These are phyloP conservation scores for Egretta garzetta DNA, from an alignment of 2,113 vertebrate species.

Conservation along the genomic window DNA sequence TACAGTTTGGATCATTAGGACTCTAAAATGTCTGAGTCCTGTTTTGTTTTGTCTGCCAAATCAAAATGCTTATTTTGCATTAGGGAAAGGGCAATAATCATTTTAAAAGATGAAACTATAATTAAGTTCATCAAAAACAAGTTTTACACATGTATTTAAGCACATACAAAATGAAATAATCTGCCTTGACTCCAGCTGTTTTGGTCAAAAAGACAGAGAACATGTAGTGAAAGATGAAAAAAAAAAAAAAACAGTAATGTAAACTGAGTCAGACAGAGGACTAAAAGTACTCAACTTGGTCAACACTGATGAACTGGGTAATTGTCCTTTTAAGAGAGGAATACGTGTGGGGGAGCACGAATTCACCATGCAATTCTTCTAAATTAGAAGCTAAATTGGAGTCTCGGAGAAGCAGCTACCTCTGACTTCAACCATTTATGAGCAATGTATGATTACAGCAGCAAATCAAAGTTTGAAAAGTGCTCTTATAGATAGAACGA, in stretches of 20 bases:
- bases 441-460: not conserved
- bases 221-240: rapidly evolving
- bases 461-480: not conserved
- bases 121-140: not conserved
- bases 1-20: not conserved
- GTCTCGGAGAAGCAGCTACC: not conserved
- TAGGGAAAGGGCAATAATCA: not conserved
- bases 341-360: not conserved
- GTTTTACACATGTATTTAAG: not conserved
- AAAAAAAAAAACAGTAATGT: not conserved
- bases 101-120: not conserved
- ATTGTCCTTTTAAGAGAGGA: not conserved
- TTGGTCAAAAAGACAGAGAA: not conserved
- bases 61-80: not conserved
- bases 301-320: not conserved
- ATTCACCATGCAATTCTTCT: not conserved
- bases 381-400: not conserved
- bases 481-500: not conserved
- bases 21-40: not conserved
- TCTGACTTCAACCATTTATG: not conserved
- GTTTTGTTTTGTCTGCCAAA: not conserved
- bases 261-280: not conserved
- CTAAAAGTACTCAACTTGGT: not conserved
- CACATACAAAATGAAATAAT: not conserved
- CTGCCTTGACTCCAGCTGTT: not conserved